Evolutionary conservation across 1,140 invertebrate genomes (phyloP).

Genomic region (Elysia chlorotica): DNA sequence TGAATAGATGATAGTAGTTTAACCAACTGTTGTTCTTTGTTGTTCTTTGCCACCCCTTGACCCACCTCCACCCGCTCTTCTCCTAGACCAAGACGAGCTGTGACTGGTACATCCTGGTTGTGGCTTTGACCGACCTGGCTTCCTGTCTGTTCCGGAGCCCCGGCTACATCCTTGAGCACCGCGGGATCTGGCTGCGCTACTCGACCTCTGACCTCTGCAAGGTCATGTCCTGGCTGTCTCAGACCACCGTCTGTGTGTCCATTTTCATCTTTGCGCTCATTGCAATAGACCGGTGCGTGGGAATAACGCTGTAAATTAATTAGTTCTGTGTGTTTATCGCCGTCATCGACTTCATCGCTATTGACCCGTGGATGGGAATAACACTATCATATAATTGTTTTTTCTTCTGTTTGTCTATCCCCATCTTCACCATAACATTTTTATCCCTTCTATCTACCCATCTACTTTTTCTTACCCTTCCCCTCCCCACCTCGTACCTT

Average conservation of each 20-base stretch:
- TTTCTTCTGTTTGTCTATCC: neutral
- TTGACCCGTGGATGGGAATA: too few relatives aligned
- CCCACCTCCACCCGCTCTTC: too few relatives aligned
- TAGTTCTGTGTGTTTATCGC: neutral
- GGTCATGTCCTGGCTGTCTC: neutral
- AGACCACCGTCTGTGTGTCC: neutral
- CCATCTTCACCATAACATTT: too few relatives aligned
- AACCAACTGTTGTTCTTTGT: too few relatives aligned
- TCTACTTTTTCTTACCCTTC: too few relatives aligned
- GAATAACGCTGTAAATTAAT: neutral
- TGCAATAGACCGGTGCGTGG: neutral
- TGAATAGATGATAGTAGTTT: too few relatives aligned
- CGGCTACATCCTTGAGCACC: neutral
- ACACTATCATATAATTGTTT: neutral
- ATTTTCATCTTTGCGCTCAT: slow-evolving; percentile 1
- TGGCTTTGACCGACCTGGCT: neutral
- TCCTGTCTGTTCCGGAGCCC: neutral
- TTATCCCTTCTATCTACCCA: too few relatives aligned
- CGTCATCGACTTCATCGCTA: neutral
- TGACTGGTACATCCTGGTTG: slow-evolving; percentile 9
- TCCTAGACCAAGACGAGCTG: neutral
- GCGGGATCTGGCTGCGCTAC: neutral
- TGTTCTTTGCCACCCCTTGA: too few relatives aligned
- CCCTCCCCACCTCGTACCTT: too few relatives aligned
- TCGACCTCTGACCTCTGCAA: neutral